phyloP scores from a whole-genome alignment of 2,888 invertebrate species.

The Resseliella maxima region DNA sequence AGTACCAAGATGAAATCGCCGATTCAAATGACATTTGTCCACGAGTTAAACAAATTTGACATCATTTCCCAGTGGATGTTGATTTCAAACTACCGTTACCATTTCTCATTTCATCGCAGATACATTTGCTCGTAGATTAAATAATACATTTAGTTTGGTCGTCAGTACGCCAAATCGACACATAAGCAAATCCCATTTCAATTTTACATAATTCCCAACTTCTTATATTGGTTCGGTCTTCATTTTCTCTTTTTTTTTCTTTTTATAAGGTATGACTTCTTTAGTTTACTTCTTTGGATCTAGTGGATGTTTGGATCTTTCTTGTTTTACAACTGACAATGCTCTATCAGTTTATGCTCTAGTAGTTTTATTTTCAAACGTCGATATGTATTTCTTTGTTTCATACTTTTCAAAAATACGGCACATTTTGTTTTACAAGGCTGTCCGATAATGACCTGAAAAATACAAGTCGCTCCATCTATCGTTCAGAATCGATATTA shows the following conservation, averaged over 20 bases:
- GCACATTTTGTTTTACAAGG: too few species aligned
- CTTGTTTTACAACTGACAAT: too few species aligned
- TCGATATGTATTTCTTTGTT: too few species aligned
- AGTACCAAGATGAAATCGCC: background rate
- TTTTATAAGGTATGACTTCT: background rate
- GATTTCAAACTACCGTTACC: background rate
- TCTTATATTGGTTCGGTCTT: background rate
- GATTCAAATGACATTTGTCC: constrained; percentile 23
- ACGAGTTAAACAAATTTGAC: constrained; percentile 44
- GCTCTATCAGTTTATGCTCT: too few species aligned
- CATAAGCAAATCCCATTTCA: constrained; percentile 32
- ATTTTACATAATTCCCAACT: constrained; percentile 38
- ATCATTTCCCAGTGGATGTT: background rate
- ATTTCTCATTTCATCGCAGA: background rate
- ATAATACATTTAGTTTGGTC: background rate
- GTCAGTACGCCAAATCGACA: background rate
- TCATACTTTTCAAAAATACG: too few species aligned
- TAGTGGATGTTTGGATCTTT: too few species aligned
- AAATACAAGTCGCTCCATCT: too few species aligned
- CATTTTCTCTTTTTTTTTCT: background rate
- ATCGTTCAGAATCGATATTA: too few species aligned
- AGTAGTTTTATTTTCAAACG: too few species aligned
- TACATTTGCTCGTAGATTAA: background rate
- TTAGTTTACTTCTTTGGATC: too few species aligned
- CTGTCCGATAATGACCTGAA: too few species aligned